These are phyloP conservation scores for Trigoniulus corallinus DNA, from an alignment of 1,140 invertebrate species.

Conservation along the genomic window DNA sequence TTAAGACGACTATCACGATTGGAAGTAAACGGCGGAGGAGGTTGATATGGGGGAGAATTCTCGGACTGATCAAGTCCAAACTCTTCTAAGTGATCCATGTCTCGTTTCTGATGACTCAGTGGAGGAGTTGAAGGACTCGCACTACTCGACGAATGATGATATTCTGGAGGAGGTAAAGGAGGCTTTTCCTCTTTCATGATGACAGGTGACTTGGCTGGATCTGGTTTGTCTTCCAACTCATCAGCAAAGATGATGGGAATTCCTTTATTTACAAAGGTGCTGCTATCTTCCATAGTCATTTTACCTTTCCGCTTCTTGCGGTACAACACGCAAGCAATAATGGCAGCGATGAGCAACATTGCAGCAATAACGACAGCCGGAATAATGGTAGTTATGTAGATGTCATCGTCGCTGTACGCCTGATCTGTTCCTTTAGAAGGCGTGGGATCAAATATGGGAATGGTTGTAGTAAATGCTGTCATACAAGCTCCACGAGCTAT, in stretches of 20 bases:
- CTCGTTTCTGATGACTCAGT: slow-evolving; percentile 25
- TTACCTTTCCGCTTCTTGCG: slow-evolving; percentile 61
- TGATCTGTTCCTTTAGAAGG: slow-evolving; percentile 27
- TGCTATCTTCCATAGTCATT: slow-evolving; percentile 46
- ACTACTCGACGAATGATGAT: slow-evolving; percentile 37
- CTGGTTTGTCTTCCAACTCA: slow-evolving; percentile 77
- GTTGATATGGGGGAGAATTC: slow-evolving; percentile 43
- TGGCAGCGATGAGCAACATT: slow-evolving; percentile 68
- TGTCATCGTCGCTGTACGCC: slow-evolving; percentile 41
- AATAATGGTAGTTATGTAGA: slow-evolving; percentile 75
- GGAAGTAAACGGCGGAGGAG: slow-evolving; percentile 60
- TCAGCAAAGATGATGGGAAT: slow-evolving; percentile 86
- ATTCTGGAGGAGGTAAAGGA: slow-evolving; percentile 58
- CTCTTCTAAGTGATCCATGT: neutral
- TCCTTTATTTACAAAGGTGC: slow-evolving; percentile 64
- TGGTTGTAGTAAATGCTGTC: slow-evolving; percentile 32
- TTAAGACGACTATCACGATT: slow-evolving; percentile 39
- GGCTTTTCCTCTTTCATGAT: slow-evolving; percentile 87
- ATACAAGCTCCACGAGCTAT: slow-evolving; percentile 52
- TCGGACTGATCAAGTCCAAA: slow-evolving; percentile 10
- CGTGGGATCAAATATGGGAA: slow-evolving; percentile 15
- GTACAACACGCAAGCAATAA: slow-evolving; percentile 78
- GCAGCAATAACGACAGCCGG: slow-evolving; percentile 73
- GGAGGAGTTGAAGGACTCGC: slow-evolving; percentile 31
- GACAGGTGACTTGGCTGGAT: slow-evolving; percentile 72